Conservation (phyloP, 2,797 vertebrate genomes). For the Sebastolobus alascanus region DNA sequence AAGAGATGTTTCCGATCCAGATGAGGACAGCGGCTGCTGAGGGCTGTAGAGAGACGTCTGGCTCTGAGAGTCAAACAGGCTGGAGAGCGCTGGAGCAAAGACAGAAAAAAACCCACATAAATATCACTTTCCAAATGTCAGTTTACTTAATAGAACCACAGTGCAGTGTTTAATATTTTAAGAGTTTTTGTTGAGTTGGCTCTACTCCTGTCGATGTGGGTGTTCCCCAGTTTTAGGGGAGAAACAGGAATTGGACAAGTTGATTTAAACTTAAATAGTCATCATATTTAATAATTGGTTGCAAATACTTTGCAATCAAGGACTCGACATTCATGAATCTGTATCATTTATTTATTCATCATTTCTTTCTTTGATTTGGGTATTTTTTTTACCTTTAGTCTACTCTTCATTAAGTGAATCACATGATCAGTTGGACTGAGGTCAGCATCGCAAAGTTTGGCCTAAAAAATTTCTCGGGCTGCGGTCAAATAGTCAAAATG, state of each 20-base stretch:
- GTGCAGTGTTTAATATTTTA: not conserved
- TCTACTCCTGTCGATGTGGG: not conserved
- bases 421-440: not conserved
- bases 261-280: not conserved
- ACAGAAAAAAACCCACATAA: constrained; percentile 2
- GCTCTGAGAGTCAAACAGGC: constrained; percentile 91
- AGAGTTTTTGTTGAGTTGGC: not conserved
- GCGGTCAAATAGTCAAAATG: not conserved
- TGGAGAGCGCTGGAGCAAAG: constrained; percentile 78
- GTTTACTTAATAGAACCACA: not conserved
- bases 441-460: not conserved
- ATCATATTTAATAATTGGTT: not conserved
- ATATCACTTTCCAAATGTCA: constrained; percentile 1
- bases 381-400: not conserved
- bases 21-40: constrained; percentile 86
- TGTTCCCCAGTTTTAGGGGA: not conserved
- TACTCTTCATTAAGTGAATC: not conserved
- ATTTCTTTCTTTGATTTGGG: not conserved
- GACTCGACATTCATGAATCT: not conserved
- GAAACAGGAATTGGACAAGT: not conserved
- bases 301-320: not conserved
- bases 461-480: fast-evolving
- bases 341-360: not conserved
- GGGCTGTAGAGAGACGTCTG: constrained; percentile 88
- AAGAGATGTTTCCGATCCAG: constrained; percentile 79